Percentiles rank a stretch among this genome's conserved stretches.
phyloP scores from a whole-genome alignment of 2,113 vertebrate genomes.

The Lanius collurio region DNA sequence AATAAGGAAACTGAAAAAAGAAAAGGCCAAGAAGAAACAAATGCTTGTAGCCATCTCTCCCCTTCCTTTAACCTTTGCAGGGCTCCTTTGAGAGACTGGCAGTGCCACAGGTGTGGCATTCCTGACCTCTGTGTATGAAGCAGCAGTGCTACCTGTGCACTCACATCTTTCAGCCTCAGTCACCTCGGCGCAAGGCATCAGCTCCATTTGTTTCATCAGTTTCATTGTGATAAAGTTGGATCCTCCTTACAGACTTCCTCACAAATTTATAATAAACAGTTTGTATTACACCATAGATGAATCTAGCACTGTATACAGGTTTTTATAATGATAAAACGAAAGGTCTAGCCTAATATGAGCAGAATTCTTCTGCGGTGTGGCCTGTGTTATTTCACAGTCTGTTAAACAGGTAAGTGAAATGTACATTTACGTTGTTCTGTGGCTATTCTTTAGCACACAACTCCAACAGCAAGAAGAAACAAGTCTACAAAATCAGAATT shows the following conservation, averaged over 20 bases:
- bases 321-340: not conserved
- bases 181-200: not conserved
- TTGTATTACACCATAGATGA: not conserved
- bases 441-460: not conserved
- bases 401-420: not conserved
- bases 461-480: not conserved
- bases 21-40: not conserved
- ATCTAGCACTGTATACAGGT: no score
- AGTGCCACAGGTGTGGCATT: not conserved
- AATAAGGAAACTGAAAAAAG: not conserved
- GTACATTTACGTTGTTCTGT: not conserved
- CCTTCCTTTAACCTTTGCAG: not conserved
- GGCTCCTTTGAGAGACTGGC: not conserved
- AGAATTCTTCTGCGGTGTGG: not conserved
- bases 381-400: not conserved
- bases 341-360: not conserved
- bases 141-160: rapidly evolving
- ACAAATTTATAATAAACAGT: not conserved
- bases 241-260: not conserved
- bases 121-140: not conserved
- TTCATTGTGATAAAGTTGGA: not conserved
- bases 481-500: not conserved
- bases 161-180: rapidly evolving
- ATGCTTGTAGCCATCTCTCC: not conserved
- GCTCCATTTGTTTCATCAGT: not conserved